Percentiles rank a stretch among this genome's conserved stretches.
Evolutionary conservation across 2,797 vertebrate genomes (phyloP).

Genomic region (Phylloscopus collybita): DNA sequence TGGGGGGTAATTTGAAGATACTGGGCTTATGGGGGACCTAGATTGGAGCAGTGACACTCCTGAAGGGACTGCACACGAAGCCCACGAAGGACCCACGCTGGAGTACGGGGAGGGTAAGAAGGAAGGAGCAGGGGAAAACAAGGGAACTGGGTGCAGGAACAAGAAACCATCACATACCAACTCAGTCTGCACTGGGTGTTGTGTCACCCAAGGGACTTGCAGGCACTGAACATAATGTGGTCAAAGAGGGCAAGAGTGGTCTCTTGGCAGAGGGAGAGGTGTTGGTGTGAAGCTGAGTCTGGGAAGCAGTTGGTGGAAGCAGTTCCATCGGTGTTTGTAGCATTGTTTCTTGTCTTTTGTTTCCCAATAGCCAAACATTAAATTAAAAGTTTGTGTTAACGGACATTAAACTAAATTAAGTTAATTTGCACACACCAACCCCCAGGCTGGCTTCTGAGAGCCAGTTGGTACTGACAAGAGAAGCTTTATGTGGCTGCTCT

Average conservation of each 20-base stretch:
- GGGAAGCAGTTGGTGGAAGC: background rate
- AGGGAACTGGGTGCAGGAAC: background rate
- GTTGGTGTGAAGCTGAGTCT: background rate
- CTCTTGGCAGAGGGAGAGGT: rapidly evolving
- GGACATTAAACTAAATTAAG: background rate
- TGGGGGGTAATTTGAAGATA: background rate
- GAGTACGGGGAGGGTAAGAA: background rate
- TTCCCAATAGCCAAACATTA: background rate
- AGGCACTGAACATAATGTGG: rapidly evolving
- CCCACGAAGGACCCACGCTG: background rate
- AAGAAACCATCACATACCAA: background rate
- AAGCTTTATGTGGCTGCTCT: background rate
- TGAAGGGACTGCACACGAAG: background rate
- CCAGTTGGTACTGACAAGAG: rapidly evolving
- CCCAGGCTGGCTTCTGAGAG: background rate
- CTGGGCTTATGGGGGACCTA: background rate
- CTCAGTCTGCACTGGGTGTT: rapidly evolving
- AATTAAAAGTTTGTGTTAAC: background rate
- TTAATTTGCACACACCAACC: background rate
- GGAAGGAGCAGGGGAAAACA: background rate
- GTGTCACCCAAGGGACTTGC: background rate
- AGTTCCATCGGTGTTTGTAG: rapidly evolving
- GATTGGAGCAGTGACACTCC: background rate
- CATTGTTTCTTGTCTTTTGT: background rate
- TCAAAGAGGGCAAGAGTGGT: background rate